Evolutionary conservation across 2,797 vertebrate species (phyloP).

Genomic region (Ammospiza maritima): DNA sequence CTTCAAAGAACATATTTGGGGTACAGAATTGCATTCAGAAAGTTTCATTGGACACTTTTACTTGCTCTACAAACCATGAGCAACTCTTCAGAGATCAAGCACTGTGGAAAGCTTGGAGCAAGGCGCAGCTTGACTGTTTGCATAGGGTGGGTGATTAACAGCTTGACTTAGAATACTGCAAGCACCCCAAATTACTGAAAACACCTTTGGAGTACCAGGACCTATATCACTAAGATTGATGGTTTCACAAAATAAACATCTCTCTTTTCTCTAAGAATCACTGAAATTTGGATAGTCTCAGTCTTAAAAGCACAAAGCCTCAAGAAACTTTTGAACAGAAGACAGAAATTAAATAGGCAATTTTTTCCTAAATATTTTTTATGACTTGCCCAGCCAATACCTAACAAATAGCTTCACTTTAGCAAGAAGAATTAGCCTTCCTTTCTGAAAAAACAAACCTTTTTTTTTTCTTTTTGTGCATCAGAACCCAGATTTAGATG

Average conservation of each 20-base stretch:
- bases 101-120: neutral
- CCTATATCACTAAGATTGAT: neutral
- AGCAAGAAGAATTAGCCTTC: neutral
- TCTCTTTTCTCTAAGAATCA: neutral
- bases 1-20: neutral
- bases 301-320: neutral
- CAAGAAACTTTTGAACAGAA: neutral
- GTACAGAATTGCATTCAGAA: neutral
- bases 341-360: neutral
- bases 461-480: neutral
- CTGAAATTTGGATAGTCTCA: neutral
- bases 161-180: neutral
- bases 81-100: neutral
- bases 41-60: neutral
- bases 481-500: neutral
- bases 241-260: neutral
- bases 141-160: neutral
- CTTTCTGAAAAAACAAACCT: neutral
- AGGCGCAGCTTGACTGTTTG: neutral
- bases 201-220: neutral
- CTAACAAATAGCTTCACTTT: neutral
- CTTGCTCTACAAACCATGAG: neutral
- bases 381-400: neutral
- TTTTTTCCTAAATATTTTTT: neutral
- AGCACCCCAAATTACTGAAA: neutral